Evolutionary conservation across 2,888 invertebrate species (phyloP), one percentile per base, ranked within the genome.

Genomic region (Oeneis ivallda): DNA sequence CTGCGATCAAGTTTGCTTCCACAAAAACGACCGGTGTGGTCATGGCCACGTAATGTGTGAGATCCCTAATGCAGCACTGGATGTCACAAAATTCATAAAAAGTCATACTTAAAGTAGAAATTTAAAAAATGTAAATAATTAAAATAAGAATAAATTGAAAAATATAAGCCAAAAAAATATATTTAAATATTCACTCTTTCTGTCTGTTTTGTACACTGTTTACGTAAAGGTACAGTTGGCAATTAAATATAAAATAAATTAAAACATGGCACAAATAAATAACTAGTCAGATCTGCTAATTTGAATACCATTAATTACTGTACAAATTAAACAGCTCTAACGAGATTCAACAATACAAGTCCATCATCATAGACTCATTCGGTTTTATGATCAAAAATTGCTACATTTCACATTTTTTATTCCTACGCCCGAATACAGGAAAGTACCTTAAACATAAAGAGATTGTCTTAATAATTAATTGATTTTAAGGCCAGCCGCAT

Each of bases 311-410:
- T 37, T 47, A 26, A 26, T 26, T 26, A 26, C 26, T 59, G 37
- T 17, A 59, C 43, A 57, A 43, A 57, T 59, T 26, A 26, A 39
- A 61, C 52, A 61, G 32, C 39, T 43, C 41, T 43, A 61, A 60
- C 19, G 50, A 60, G 60, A 60, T 60, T 60, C 60, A 60, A 60
- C 49, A 56, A 56, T 41, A 19, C 19, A 49, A 37, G 37, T 59
- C 37, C 13, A 26, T 26, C 5, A 5, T 26, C 26, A 49, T 37
- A n/a, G 37, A 47, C 59, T 56, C 17, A 6, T 19, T 56, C 41
- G 19, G 56, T 41, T 11, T 41, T 6, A 11, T 41, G 56, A 56
- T 41, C 19, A 39, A 56, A 54, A 41, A 39, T 41, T 56, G 41
- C 17, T 41, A 11, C 34, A 9, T 26, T n/a, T 26, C 10, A 2